Evolutionary conservation across 2,113 vertebrate genomes (phyloP).

Genomic region (Thomomys bottae): DNA sequence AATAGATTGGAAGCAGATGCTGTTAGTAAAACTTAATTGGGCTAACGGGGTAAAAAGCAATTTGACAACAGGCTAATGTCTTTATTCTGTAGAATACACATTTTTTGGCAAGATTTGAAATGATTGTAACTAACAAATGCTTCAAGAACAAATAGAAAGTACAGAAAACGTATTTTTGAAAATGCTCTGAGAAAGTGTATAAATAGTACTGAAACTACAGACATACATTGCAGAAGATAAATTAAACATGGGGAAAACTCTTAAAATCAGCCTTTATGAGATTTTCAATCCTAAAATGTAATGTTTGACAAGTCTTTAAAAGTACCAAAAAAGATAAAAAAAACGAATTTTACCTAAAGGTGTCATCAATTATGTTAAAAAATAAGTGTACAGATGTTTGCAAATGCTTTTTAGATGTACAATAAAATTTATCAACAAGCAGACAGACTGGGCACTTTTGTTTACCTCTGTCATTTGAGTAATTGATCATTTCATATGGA

Average conservation of each 20-base stretch:
- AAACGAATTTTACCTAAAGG: neutral
- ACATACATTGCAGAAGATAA: slow-evolving; percentile 3
- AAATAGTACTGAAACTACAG: neutral
- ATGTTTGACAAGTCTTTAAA: slow-evolving; percentile 16
- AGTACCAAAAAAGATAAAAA: slow-evolving; percentile 33
- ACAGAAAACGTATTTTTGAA: neutral
- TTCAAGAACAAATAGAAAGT: neutral
- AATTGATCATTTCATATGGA: neutral
- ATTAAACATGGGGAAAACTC: neutral
- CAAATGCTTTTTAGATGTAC: too few relatives aligned
- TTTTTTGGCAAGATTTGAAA: slow-evolving; percentile 37
- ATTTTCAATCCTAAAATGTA: slow-evolving; percentile 19
- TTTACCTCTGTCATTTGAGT: neutral
- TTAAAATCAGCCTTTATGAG: slow-evolving; percentile 25
- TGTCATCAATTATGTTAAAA: neutral
- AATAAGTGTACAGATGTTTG: neutral
- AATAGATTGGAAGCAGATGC: slow-evolving; percentile 72
- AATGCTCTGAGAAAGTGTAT: slow-evolving; percentile 4
- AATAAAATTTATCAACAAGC: too few relatives aligned
- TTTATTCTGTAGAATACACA: slow-evolving; percentile 55
- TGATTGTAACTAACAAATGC: slow-evolving; percentile 1
- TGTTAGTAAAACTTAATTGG: slow-evolving; percentile 68
- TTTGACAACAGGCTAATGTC: slow-evolving; percentile 50
- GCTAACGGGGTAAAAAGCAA: slow-evolving; percentile 37
- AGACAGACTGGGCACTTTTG: too few relatives aligned